Percentiles rank a stretch among this genome's conserved stretches.
Evolutionary conservation across 2,113 vertebrate genomes (phyloP).

Genomic region (Illadopsis cleaveri): DNA sequence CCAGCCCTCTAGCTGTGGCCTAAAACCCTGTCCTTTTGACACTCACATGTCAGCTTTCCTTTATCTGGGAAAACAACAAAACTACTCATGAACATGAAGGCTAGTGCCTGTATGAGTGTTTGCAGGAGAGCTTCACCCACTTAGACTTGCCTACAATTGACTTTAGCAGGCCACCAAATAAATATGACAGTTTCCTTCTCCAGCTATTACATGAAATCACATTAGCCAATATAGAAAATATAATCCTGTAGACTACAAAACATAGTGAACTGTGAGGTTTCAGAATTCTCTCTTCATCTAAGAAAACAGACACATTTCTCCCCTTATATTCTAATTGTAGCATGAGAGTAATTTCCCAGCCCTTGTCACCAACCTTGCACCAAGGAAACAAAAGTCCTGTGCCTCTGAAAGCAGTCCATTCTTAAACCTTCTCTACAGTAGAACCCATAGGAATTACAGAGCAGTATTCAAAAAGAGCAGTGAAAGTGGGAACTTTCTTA

Average conservation of each 20-base stretch:
- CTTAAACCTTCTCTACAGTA: background rate
- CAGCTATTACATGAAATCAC: background rate
- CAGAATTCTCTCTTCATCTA: background rate
- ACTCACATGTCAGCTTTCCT: background rate
- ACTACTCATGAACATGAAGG: background rate
- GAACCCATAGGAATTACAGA: background rate
- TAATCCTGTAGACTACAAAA: background rate
- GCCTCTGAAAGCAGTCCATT: background rate
- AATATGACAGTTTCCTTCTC: background rate
- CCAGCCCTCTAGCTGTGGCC: background rate
- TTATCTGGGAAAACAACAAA: background rate
- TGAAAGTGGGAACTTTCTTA: background rate
- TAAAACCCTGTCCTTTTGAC: background rate
- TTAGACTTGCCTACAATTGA: background rate
- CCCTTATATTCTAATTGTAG: background rate
- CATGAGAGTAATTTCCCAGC: background rate
- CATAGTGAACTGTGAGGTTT: rapidly evolving
- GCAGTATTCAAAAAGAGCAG: background rate
- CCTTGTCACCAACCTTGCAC: background rate
- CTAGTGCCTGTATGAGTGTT: background rate
- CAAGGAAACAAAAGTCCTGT: background rate
- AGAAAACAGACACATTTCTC: background rate
- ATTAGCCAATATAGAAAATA: background rate
- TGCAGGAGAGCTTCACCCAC: background rate
- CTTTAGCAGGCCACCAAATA: background rate